Percentiles rank a stretch among this genome's conserved stretches.
phyloP scores from a whole-genome alignment of 2,113 vertebrate species.

The sheep (Ovis aries) region DNA sequence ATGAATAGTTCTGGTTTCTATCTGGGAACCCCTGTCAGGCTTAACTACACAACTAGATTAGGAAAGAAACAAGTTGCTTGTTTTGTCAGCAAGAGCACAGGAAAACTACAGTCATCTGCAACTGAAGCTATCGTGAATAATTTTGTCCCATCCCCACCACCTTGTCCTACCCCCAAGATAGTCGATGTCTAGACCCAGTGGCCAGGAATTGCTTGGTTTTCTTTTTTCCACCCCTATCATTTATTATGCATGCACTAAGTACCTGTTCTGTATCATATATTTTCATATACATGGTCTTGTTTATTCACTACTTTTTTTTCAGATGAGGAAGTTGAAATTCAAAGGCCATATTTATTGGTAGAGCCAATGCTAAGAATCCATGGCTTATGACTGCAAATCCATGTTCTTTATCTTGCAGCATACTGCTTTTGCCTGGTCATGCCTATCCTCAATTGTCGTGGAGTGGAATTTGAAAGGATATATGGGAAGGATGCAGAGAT shows the following conservation, averaged over 20 bases:
- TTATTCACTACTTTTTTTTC: not conserved
- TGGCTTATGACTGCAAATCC: not conserved
- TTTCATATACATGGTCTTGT: not conserved
- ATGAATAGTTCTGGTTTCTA: not conserved
- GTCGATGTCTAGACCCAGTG: not conserved
- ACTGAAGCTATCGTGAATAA: not conserved
- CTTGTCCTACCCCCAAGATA: not conserved
- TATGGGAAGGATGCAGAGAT: not conserved
- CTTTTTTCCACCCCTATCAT: not conserved
- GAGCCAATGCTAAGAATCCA: not conserved
- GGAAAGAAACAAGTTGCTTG: not conserved
- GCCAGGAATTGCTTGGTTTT: not conserved
- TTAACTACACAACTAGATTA: not conserved
- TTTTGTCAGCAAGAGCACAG: not conserved
- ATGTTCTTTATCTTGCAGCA: not conserved
- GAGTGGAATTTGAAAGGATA: not conserved
- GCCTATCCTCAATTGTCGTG: not conserved
- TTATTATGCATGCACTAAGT: not conserved
- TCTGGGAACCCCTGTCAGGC: not conserved
- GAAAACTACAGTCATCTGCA: not conserved
- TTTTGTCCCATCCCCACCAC: not conserved
- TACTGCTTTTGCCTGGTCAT: not conserved
- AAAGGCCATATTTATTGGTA: not conserved
- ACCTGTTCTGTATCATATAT: not conserved
- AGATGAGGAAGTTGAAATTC: not conserved